These are phyloP conservation scores for Cephus sareptanus DNA, from an alignment of 2,888 invertebrate species.

Conservation along the genomic window DNA sequence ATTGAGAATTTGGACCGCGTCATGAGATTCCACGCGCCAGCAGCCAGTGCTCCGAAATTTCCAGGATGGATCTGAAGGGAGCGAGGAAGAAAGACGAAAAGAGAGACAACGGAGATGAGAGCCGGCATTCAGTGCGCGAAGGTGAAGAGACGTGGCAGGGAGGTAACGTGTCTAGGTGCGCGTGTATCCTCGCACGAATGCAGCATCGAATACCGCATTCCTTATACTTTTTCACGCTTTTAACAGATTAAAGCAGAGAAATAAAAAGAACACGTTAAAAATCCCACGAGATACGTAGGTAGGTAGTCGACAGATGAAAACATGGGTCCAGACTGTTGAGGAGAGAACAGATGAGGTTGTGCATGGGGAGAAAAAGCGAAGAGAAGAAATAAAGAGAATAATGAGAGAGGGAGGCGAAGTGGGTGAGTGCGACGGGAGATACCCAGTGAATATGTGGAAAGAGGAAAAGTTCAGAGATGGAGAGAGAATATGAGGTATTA, in stretches of 20 bases:
- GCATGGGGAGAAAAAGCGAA: constrained; percentile 17
- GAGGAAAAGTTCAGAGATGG: constrained; percentile 7
- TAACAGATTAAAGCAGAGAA: constrained; percentile 56
- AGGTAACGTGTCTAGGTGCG: no score
- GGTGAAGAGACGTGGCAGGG: no score
- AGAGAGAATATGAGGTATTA: constrained; percentile 16
- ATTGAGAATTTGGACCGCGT: not conserved
- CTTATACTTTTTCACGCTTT: constrained; percentile 45
- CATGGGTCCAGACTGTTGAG: constrained; percentile 10
- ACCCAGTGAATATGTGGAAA: constrained; percentile 7
- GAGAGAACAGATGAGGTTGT: constrained; percentile 15
- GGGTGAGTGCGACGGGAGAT: constrained; percentile 9
- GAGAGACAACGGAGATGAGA: not conserved
- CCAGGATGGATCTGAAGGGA: not conserved
- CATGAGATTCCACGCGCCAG: not conserved
- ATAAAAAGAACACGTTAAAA: constrained; percentile 32
- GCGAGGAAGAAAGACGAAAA: not conserved
- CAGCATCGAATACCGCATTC: not conserved
- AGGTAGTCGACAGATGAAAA: constrained; percentile 8
- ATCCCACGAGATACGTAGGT: not conserved
- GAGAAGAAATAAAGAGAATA: constrained; percentile 6
- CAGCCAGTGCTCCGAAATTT: not conserved
- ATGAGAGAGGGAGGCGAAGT: constrained; percentile 8
- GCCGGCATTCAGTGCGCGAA: not conserved
- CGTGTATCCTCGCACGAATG: no score